phyloP scores from a whole-genome alignment of 2,888 invertebrate species.

The Maniola hyperantus region DNA sequence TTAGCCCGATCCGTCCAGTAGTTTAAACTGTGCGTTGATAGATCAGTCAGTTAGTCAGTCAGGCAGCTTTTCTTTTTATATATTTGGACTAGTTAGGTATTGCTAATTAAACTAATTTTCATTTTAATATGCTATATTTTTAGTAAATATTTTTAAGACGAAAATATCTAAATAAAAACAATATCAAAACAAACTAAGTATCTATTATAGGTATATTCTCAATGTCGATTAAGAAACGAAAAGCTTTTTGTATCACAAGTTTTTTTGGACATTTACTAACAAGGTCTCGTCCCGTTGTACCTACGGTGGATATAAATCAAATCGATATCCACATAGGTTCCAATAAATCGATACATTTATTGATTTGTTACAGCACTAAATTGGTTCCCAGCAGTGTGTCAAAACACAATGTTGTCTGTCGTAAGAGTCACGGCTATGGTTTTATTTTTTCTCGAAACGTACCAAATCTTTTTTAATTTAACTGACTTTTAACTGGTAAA shows the following conservation, averaged over 20 bases:
- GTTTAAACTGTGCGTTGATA: too few relatives aligned
- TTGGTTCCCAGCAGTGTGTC: constrained; percentile 79
- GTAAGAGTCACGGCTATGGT: constrained; percentile 21
- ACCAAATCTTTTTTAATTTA: too few relatives aligned
- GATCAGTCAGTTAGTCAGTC: too few relatives aligned
- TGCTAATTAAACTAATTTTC: too few relatives aligned
- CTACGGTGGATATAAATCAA: constrained; percentile 76
- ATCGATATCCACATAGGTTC: constrained; percentile 78
- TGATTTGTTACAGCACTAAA: constrained; percentile 82
- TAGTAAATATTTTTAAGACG: too few relatives aligned
- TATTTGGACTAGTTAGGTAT: too few relatives aligned
- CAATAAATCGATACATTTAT: constrained; percentile 82
- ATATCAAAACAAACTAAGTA: too few relatives aligned
- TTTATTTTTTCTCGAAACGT: not conserved
- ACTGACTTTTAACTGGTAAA: too few relatives aligned
- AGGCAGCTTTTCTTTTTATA: too few relatives aligned
- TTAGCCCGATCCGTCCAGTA: too few relatives aligned
- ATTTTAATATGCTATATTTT: too few relatives aligned
- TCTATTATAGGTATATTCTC: constrained; percentile 9
- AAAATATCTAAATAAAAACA: too few relatives aligned
- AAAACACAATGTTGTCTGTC: constrained; percentile 54
- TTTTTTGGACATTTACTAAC: constrained; percentile 78
- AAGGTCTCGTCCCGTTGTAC: constrained; percentile 75
- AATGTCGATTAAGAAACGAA: constrained; percentile 36
- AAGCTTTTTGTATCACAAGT: constrained; percentile 51